Evolutionary conservation across 2,888 invertebrate species (phyloP), one percentile per base, ranked within the genome.

Genomic region (Caenorhabditis auriculariae): DNA sequence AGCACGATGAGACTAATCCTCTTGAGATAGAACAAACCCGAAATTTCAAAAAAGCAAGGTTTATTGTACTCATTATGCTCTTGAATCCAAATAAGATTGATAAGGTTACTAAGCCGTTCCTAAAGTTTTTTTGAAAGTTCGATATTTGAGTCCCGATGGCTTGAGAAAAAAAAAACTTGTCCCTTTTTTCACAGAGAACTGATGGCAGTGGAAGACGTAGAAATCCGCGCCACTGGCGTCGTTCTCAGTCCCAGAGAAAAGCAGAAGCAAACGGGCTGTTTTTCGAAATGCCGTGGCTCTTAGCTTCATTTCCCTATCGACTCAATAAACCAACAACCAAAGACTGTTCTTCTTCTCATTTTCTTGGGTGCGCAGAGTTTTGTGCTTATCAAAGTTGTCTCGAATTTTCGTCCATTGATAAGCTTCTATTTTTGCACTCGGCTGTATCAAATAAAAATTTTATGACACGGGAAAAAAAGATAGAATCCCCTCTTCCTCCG

Each of bases 171-270:
- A 23, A 17, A 32, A 4, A 24, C 5, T n/a, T n/a, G 17, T 28
- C 4, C 9, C 17, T 23, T 12, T 41, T 52, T 32, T 46, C 66
- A 21, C 48, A 77, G 77, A 46, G 76, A 76, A 45, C 55, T 77
- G 46, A 67, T 77, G 71, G 73, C 75, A 6, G 61, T 67, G 4
- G 76, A 77, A 48, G 77, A 77, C 58, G 69, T 65, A 27, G 77
- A 77, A 45, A 66, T 76, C 29, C 62, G 68, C 17, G 66, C 73
- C 7, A 73, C 68, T 2, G 73, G 72, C 0, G 69, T 76, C 5
- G 62, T 74, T 26, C 58, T 76, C 43, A 64, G 60, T 3, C 58
- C 55, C n/a, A 42, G 56, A 27, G 60, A 58, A 21, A 68, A 66
- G 39, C 28, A 64, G n/a, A 60, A 66, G 32, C 66, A 69, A 29